Conservation (phyloP, 2,113 vertebrate species). For the Sorex araneus region DNA sequence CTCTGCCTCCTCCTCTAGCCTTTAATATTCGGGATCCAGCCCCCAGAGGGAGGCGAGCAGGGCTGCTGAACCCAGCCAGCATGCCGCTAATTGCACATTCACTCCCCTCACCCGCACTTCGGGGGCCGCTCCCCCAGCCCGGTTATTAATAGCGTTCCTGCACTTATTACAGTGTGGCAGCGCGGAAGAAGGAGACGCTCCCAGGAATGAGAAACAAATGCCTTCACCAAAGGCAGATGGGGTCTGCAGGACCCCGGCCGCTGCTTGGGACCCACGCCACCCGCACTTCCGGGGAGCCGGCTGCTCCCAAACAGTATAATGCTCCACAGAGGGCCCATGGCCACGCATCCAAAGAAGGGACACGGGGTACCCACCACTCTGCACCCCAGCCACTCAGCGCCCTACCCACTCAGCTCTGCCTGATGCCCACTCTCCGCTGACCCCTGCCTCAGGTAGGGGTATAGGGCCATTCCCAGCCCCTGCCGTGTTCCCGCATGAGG, state of each 20-base stretch:
- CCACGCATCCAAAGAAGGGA: rapidly evolving
- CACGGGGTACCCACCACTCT: no score
- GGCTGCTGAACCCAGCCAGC: conserved; percentile 64
- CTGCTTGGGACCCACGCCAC: conserved; percentile 33
- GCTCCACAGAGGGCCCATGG: not conserved
- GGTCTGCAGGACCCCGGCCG: not conserved
- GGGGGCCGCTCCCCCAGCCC: conserved; percentile 73
- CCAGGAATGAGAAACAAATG: conserved; percentile 64
- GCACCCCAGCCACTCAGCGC: no score
- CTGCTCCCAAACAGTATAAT: not conserved
- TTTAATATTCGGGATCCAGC: conserved; percentile 71
- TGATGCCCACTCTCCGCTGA: no score
- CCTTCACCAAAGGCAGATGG: conserved; percentile 29
- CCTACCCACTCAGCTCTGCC: rapidly evolving
- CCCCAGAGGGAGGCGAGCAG: conserved; percentile 60
- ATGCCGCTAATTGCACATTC: conserved; percentile 79
- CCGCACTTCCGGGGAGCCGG: conserved; percentile 11
- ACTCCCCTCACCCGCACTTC: conserved; percentile 77
- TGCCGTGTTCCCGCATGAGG: not conserved
- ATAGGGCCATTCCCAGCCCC: no score
- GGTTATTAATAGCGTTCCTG: conserved; percentile 81
- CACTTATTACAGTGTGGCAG: conserved; percentile 73
- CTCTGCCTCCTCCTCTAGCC: conserved; percentile 70
- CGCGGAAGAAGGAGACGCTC: conserved; percentile 63
- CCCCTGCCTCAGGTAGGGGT: not conserved